Percentiles rank a stretch among this genome's conserved stretches.
phyloP scores from a whole-genome alignment of 2,797 vertebrate genomes.

The Alcedo atthis region DNA sequence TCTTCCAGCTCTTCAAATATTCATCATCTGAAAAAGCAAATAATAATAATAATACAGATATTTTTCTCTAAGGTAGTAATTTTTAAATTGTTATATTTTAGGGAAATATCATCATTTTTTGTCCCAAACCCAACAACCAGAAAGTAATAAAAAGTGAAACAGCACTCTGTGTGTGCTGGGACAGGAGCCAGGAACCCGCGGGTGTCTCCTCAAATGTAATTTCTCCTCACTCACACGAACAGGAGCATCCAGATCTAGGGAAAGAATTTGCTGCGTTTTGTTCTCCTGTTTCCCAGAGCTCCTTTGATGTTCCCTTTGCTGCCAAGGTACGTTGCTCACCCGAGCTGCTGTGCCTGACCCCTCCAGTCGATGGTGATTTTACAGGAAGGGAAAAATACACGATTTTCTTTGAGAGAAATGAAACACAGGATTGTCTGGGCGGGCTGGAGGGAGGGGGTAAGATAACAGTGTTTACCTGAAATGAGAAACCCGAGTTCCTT shows the following conservation, averaged over 20 bases:
- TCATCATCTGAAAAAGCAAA: not conserved
- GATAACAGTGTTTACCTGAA: not conserved
- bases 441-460: not conserved
- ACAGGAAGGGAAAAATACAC: fast-evolving
- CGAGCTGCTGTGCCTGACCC: not conserved
- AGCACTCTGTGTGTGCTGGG: not conserved
- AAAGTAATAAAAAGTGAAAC: constrained; percentile 4
- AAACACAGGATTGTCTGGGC: not conserved
- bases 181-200: constrained; percentile 20
- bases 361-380: not conserved
- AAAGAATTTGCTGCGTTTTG: not conserved
- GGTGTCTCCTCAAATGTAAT: not conserved
- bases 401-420: not conserved
- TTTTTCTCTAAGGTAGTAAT: not conserved
- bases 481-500: not conserved
- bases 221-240: not conserved
- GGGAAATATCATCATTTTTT: not conserved
- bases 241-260: not conserved
- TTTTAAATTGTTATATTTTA: not conserved
- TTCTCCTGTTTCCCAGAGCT: not conserved
- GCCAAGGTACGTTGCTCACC: not conserved
- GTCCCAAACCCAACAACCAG: constrained; percentile 10
- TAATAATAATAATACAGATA: not conserved
- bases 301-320: not conserved
- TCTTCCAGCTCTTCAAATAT: not conserved